A percentile compares a stretch with the other conserved stretches of the same genome.
phyloP scores from a whole-genome alignment of 2,888 invertebrate genomes.

The Agriotes lineatus region DNA sequence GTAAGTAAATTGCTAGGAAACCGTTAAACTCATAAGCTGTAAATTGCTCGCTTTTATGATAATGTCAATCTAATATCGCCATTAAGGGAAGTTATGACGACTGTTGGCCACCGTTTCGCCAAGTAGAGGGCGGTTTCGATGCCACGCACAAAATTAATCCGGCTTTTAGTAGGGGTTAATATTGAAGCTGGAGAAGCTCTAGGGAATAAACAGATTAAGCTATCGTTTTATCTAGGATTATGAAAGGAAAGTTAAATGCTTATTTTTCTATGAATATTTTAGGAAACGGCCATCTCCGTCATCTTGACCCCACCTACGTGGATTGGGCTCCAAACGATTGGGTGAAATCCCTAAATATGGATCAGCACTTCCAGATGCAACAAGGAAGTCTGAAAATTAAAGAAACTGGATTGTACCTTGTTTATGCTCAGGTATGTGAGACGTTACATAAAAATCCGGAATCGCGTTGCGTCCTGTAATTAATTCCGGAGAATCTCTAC shows the following conservation, averaged over 20 bases:
- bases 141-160: too few relatives aligned
- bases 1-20: conserved; percentile 7
- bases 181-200: too few relatives aligned
- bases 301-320: conserved; percentile 73
- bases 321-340: conserved; percentile 77
- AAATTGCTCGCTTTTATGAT: conserved; percentile 6
- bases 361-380: conserved; percentile 71
- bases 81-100: neutral
- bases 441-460: too few relatives aligned
- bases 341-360: conserved; percentile 73
- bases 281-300: conserved; percentile 77
- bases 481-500: neutral
- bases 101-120: neutral
- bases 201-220: too few relatives aligned
- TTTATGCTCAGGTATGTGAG: conserved; percentile 78
- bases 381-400: conserved; percentile 77
- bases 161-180: neutral
- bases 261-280: conserved; percentile 39
- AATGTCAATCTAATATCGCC: neutral
- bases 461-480: too few relatives aligned
- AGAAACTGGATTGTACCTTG: conserved; percentile 80
- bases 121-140: too few relatives aligned
- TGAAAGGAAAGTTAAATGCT: neutral
- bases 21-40: neutral
- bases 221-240: too few relatives aligned